These are phyloP conservation scores for Petaurus breviceps DNA, from an alignment of 2,113 vertebrate species.

Conservation along the genomic window DNA sequence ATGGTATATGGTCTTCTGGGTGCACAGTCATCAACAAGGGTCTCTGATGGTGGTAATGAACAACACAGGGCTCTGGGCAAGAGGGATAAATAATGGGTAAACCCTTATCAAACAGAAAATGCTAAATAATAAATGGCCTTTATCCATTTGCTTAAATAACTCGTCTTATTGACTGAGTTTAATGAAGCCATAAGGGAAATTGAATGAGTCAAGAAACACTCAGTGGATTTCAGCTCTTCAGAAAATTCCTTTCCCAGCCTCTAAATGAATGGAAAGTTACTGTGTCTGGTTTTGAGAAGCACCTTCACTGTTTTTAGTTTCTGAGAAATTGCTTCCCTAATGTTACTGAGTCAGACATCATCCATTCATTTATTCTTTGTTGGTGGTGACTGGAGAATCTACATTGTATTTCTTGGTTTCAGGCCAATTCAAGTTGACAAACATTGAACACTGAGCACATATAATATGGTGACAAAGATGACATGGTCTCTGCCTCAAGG, in stretches of 20 bases:
- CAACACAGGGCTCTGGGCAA: background rate
- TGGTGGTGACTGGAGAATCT: background rate
- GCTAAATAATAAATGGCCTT: constrained; percentile 12
- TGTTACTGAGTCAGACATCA: background rate
- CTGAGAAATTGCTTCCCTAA: background rate
- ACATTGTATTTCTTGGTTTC: background rate
- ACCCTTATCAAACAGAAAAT: background rate
- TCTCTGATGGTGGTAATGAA: background rate
- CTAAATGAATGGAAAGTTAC: background rate
- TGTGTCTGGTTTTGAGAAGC: background rate
- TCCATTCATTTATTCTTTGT: background rate
- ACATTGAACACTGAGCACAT: background rate
- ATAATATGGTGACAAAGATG: background rate
- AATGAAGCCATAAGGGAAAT: background rate
- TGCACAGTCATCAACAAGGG: background rate
- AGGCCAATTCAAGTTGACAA: background rate
- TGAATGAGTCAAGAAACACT: background rate
- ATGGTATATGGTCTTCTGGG: background rate
- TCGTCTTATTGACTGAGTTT: constrained; percentile 8
- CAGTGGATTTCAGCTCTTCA: background rate
- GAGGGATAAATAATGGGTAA: background rate
- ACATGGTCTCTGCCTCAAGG: background rate
- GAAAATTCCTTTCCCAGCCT: constrained; percentile 4
- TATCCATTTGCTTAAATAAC: constrained; percentile 50
- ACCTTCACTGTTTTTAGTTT: background rate